Base-by-base conservation (phyloP, 2,797 vertebrate genomes). In the Acanthornis magna region DNA sequence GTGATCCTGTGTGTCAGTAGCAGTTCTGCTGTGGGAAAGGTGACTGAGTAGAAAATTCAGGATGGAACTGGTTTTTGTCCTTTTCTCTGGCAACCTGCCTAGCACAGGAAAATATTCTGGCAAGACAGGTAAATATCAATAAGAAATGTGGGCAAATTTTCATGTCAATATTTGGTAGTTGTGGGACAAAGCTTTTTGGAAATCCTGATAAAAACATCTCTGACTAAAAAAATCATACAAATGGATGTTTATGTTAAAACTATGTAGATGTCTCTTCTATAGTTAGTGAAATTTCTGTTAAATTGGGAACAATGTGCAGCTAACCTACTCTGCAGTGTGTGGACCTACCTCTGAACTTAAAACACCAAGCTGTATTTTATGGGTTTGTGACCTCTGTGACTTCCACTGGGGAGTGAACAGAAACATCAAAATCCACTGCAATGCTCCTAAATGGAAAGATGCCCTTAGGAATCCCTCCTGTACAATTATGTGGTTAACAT, bases 371-470 rank as follows among this genome's bases (percentile, higher is more conserved):
- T 66, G 14, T 60, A 27, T 75, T 89, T 91, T 79, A 76, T 68
- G 74, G 25, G 63, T 86, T 86, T 93, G 22, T 94, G 76, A 96
- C 74, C 72, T 70, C 20, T 29, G 29, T 93, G 89, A 68, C 15
- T 95, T 95, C 85, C 93, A 89, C 57, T 94, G 94, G 70, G 70
- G 34, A 94, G 30, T 58, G 82, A 94, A 89, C 38, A 62, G 74
- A 91, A 91, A 57, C 79, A 87, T 65, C 76, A 88, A 84, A 93
- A 78, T 90, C 70, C 50, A 25, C 70, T 93, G 70, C 51, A 83
- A 32, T 58, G 19, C 72, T 90, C 92, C 73, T 75, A 96, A 96
- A 96, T 74, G 68, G 78, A 95, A 93, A 90, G 61, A 90, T 89
- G 57, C 47, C 85, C 85, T 84, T 54, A 91, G 77, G 88, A 95